Evolutionary conservation across 2,888 invertebrate species (phyloP).

Genomic region (Nephrocerus scutellatus): DNA sequence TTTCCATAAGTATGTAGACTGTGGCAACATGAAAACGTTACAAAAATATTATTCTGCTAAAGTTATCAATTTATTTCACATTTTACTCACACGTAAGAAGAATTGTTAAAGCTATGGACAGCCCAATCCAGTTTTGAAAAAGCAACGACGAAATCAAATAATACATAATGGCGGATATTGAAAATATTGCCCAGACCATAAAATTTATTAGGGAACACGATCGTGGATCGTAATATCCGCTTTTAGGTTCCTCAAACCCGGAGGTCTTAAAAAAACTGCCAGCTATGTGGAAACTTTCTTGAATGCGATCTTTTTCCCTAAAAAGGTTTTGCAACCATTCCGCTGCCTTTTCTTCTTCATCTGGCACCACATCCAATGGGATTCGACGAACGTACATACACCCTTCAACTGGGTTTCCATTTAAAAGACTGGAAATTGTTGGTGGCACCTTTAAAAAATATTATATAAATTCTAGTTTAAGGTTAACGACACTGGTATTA

Average conservation of each 20-base stretch:
- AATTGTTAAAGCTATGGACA: slow-evolving; percentile 41
- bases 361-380: slow-evolving; percentile 68
- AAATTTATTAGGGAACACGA: slow-evolving; percentile 62
- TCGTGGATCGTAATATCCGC: slow-evolving; percentile 54
- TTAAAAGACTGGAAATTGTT: slow-evolving; percentile 64
- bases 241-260: slow-evolving; percentile 56
- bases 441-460: slow-evolving; percentile 58
- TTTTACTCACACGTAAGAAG: slow-evolving; percentile 65
- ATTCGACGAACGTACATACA: slow-evolving; percentile 72
- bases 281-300: slow-evolving; percentile 29
- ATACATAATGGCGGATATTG: slow-evolving; percentile 16
- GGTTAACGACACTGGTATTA: slow-evolving; percentile 25
- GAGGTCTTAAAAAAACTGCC: slow-evolving; percentile 70
- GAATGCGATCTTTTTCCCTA: slow-evolving; percentile 59
- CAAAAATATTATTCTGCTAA: neutral
- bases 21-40: slow-evolving; percentile 27
- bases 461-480: no score
- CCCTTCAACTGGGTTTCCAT: slow-evolving; percentile 61
- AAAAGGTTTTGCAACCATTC: slow-evolving; percentile 74
- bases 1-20: slow-evolving; percentile 68
- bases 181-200: slow-evolving; percentile 53
- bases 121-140: slow-evolving; percentile 48
- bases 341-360: slow-evolving; percentile 58
- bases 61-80: no score
- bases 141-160: slow-evolving; percentile 16